Evolutionary conservation across 2,797 vertebrate genomes (phyloP).

Genomic region (Hoplostethus mediterraneus): DNA sequence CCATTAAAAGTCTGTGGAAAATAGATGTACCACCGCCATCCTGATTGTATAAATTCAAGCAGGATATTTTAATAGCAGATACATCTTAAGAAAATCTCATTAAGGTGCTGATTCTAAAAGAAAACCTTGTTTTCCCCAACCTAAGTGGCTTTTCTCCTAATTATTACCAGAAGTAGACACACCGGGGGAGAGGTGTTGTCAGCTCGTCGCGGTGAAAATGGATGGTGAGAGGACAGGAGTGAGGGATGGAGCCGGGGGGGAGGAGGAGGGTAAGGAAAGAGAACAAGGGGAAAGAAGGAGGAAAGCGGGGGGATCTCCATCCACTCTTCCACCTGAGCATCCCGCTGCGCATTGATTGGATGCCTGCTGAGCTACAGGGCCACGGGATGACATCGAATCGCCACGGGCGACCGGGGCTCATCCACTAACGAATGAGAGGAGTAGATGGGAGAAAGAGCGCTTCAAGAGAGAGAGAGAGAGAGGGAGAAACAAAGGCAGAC

Average conservation of each 20-base stretch:
- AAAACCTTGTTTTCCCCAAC: neutral
- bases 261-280: neutral
- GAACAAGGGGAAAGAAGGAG: neutral
- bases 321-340: constrained; percentile 28
- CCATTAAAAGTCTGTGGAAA: constrained; percentile 6
- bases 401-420: constrained; percentile 39
- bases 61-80: neutral
- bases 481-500: neutral
- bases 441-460: neutral
- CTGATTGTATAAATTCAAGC: constrained; percentile 5
- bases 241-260: neutral
- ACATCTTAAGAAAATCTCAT: neutral
- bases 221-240: neutral
- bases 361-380: constrained; percentile 44
- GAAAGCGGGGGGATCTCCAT: constrained; percentile 9
- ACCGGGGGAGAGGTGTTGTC: constrained; percentile 1
- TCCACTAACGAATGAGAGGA: constrained; percentile 41
- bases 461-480: constrained; percentile 21
- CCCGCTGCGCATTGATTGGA: constrained; percentile 46
- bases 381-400: constrained; percentile 48
- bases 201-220: constrained; percentile 15
- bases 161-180: constrained; percentile 12
- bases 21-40: neutral
- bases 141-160: constrained; percentile 8
- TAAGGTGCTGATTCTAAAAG: neutral